Evolutionary conservation across 2,888 invertebrate species (phyloP), one percentile per base, ranked within the genome.

Genomic region (Agriotes lineatus): DNA sequence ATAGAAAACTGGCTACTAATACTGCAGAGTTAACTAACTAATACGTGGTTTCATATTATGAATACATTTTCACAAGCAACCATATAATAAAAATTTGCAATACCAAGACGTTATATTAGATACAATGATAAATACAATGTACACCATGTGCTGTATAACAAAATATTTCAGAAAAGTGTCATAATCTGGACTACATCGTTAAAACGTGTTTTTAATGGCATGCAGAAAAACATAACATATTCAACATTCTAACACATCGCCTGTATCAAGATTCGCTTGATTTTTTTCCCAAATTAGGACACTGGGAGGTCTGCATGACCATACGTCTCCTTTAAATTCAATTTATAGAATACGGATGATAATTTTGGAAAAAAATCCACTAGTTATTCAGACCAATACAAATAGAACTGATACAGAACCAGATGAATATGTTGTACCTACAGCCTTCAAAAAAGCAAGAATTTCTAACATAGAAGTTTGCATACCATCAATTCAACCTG

Each of bases 11-110:
- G n/a, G n/a, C n/a, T n/a, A n/a, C n/a, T n/a, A n/a, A n/a, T n/a
- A n/a, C n/a, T n/a, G 39, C 5, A 7, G 19, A 58, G 6, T 42
- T 58, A 19, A 20, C 0, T 25, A 6, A 14, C 22, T 1, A 30
- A 42, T 1, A 10, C 2, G 2, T 58, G 58, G 39, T 58, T 58
- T 44, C 25, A 58, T 44, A 22, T 20, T 1, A 20, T 58, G 19
- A 58, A 39, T 58, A n/a, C 44, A 9, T 57, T 37, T 37, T 6
- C 33, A 35, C 33, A 39, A 39, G 6, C 1, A 39, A 14, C 39
- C 22, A 39, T 58, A 33, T 56, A 37, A 37, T 0, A 7, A 12
- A 16, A 6, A 37, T 33, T 6, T 37, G 18, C n/a, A 56, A 10
- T 16, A 18, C 2, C 42, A 42, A 42, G 7, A 42, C 18, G 6